Conservation (phyloP, 2,113 vertebrate genomes). For the Microtus richardsoni region DNA sequence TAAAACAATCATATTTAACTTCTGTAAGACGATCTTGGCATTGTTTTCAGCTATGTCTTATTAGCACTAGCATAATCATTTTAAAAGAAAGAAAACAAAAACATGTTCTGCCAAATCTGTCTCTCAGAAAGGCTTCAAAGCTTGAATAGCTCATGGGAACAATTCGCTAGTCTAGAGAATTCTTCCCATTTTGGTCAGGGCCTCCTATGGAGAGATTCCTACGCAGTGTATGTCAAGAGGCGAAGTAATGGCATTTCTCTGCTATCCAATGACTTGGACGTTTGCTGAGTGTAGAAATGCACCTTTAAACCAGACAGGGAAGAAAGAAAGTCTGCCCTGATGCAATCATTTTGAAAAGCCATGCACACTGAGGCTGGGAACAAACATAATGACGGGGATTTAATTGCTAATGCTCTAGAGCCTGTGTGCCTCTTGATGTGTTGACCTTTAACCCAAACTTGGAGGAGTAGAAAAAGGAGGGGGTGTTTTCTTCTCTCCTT, state of each 20-base stretch:
- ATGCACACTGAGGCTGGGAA: constrained; percentile 47
- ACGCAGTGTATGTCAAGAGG: constrained; percentile 67
- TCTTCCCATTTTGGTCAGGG: constrained; percentile 66
- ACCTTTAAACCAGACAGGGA: constrained; percentile 71
- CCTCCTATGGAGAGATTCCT: constrained; percentile 76
- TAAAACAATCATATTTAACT: constrained; percentile 64
- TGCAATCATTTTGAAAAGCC: constrained; percentile 72
- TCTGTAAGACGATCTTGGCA: constrained; percentile 40
- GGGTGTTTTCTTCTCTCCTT: not conserved
- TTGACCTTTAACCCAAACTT: constrained; percentile 72
- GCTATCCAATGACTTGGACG: constrained; percentile 63
- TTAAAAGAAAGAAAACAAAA: constrained; percentile 48
- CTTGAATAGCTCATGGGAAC: constrained; percentile 66
- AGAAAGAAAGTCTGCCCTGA: constrained; percentile 58
- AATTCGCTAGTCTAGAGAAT: constrained; percentile 68
- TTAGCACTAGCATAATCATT: constrained; percentile 61
- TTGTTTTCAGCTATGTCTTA: constrained; percentile 63
- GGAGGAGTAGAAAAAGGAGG: constrained; percentile 1
- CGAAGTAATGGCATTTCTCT: constrained; percentile 76
- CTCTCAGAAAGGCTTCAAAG: constrained; percentile 64
- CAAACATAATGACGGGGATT: constrained; percentile 44
- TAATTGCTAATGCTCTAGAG: constrained; percentile 55
- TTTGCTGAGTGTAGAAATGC: constrained; percentile 73
- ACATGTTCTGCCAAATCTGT: constrained; percentile 50
- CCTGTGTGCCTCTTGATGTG: constrained; percentile 55